These are phyloP conservation scores for Pollenia labialis DNA, from an alignment of 2,888 invertebrate species.

Conservation along the genomic window DNA sequence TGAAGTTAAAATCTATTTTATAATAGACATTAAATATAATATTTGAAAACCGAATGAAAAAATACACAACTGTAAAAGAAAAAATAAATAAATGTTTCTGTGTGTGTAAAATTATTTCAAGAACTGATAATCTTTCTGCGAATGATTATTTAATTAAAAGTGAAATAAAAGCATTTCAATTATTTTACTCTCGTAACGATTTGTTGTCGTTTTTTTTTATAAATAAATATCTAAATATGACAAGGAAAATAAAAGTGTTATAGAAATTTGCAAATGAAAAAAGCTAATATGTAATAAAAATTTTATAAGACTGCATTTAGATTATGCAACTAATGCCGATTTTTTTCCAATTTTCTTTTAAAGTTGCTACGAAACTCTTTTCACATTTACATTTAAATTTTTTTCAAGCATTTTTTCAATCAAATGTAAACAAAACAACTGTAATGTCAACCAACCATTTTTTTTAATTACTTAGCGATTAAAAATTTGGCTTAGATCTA, in stretches of 20 bases:
- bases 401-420: no score
- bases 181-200: not conserved
- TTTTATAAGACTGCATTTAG: no score
- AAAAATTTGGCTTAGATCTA: no score
- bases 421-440: no score
- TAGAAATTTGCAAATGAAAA: not conserved
- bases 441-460: no score
- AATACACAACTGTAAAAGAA: not conserved
- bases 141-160: slow-evolving; percentile 7
- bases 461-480: no score
- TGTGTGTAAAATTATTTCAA: slow-evolving; percentile 39
- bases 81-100: not conserved
- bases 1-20: slow-evolving; percentile 12
- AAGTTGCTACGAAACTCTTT: no score
- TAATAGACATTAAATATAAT: slow-evolving; percentile 53
- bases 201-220: no score
- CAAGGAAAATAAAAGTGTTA: slow-evolving; percentile 52
- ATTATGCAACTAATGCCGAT: no score
- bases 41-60: slow-evolving; percentile 24
- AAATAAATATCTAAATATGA: slow-evolving; percentile 36
- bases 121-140: not conserved
- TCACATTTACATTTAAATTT: no score
- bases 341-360: no score
- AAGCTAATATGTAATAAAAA: no score
- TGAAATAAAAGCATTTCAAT: slow-evolving; percentile 54